Conservation (phyloP, 2,888 invertebrate species). For the Nomada fucata region DNA sequence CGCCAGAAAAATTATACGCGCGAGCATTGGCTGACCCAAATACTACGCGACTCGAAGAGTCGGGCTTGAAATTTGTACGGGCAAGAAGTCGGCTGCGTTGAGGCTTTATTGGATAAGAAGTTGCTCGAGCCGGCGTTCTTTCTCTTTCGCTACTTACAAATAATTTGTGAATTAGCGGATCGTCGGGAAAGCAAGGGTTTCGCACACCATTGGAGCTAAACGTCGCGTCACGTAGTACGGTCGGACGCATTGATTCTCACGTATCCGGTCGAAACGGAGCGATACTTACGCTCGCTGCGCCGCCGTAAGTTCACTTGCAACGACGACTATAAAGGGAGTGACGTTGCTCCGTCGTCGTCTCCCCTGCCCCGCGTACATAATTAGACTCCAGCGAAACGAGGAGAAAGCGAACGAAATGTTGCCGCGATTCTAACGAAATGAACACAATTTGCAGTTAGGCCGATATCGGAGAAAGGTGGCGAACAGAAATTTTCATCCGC, state of each 20-base stretch:
- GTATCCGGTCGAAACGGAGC: conserved; percentile 26
- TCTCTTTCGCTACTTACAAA: neutral
- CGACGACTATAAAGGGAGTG: neutral
- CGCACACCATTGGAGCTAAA: neutral
- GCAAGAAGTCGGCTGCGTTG: neutral
- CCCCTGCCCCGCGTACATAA: neutral
- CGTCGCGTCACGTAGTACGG: neutral
- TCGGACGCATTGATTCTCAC: conserved; percentile 4
- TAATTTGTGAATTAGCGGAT: conserved; percentile 14
- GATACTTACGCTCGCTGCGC: neutral
- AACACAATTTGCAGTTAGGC: conserved; percentile 27
- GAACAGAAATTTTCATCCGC: conserved; percentile 23
- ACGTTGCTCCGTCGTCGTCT: conserved; percentile 7
- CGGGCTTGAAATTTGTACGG: too few relatives aligned
- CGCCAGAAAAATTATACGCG: conserved; percentile 21
- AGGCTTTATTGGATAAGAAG: conserved; percentile 17
- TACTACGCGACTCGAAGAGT: neutral
- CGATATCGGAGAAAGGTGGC: conserved; percentile 29
- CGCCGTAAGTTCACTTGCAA: conserved; percentile 16
- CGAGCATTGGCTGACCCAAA: conserved; percentile 9
- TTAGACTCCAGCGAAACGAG: neutral
- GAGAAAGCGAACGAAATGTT: conserved; percentile 36
- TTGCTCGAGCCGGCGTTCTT: conserved; percentile 9
- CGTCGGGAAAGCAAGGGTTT: conserved; percentile 15
- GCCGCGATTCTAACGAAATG: conserved; percentile 44